phyloP scores from a whole-genome alignment of 2,888 invertebrate genomes.

The Callyntrura sp. region DNA sequence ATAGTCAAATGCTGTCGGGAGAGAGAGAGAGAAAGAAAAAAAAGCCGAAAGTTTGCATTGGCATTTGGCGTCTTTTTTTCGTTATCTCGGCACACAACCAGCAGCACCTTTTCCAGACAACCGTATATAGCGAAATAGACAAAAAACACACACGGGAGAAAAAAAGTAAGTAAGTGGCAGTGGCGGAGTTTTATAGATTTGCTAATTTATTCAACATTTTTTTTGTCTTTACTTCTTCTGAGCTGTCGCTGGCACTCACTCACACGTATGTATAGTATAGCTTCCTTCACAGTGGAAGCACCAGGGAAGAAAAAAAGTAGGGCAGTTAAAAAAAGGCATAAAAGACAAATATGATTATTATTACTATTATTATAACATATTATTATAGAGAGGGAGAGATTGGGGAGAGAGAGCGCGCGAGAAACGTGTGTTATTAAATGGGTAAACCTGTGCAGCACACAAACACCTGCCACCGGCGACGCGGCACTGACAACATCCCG shows the following conservation, averaged over 20 bases:
- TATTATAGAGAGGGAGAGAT: no score
- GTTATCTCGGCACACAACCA: background rate
- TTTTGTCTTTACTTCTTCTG: background rate
- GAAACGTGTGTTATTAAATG: no score
- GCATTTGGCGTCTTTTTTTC: background rate
- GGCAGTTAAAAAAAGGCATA: background rate
- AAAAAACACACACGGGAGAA: no score
- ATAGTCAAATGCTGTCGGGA: background rate
- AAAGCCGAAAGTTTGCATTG: background rate
- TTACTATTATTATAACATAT: no score
- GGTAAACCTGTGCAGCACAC: background rate
- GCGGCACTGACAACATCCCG: slow-evolving; percentile 27
- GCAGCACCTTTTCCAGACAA: background rate
- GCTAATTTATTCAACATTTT: slow-evolving; percentile 33
- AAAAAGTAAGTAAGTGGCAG: background rate
- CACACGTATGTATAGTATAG: no score
- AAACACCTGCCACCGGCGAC: slow-evolving; percentile 30
- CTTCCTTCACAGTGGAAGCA: no score
- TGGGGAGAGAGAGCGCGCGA: no score
- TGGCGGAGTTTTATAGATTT: background rate
- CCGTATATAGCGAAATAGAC: background rate
- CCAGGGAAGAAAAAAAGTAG: background rate
- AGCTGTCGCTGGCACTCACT: no score
- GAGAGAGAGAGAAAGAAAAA: background rate
- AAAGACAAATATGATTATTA: no score